Base-by-base conservation (phyloP, 2,797 vertebrate genomes). In the Sparus aurata region DNA sequence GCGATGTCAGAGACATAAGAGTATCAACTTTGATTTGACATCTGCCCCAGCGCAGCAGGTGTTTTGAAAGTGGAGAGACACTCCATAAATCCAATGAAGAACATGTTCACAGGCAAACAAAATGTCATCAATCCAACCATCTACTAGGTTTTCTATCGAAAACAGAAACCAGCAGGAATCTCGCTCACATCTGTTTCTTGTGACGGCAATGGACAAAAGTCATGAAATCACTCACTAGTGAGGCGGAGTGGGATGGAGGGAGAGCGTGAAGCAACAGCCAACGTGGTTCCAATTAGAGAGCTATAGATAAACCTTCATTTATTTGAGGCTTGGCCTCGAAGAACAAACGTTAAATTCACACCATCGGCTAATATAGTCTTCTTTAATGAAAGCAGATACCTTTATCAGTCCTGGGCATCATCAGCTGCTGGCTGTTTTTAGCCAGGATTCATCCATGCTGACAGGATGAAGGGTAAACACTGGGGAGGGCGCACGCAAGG, bases 181-280 rank as follows among this genome's bases (percentile, higher is more conserved):
- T 88, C 60, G 65, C 79, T 77, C 91, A 95, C 94, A 95, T 96
- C 94, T 95, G 93, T 93, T 95, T 94, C 90, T 90, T 91, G 94
- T 94, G 94, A 94, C 89, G 77, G 78, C 79, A 81, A 82, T 30
- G 77, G 89, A 94, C 92, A 91, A 94, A 93, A 94, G 91, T 94
- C 91, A 94, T 95, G 92, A 94, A 95, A 94, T 95, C 93, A 93
- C 89, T 91, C 87, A 67, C 76, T 49, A 20, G 69, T 77, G 87
- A 88, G 87, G 81, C 45, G 9, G 88, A 69, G 85, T 87, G 80
- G 60, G 79, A 85, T 50, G 71, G 73, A 82, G 84, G 60, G 73
- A 85, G 74, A 79, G 84, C 77, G 82, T 67, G 81, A 72, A 73
- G 79, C 61, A 85, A 89, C 84, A 76, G 43, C 71, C 74, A 93